Percentiles rank a stretch among this genome's conserved stretches.
These are phyloP conservation scores for Anthoscopus minutus DNA, from an alignment of 2,113 vertebrate genomes.

Conservation along the genomic window DNA sequence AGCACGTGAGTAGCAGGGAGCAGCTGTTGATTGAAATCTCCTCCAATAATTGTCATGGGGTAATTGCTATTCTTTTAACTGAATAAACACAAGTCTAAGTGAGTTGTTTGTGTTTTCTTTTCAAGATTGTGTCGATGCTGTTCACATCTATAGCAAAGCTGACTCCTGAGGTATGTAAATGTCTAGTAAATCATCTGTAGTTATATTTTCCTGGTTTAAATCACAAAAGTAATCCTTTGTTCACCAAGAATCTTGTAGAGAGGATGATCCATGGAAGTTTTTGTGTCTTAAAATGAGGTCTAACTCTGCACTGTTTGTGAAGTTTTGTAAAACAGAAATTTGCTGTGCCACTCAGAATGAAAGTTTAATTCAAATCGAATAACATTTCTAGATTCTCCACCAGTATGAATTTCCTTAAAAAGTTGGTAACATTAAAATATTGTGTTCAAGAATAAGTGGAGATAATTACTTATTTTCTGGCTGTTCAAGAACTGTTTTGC, in stretches of 20 bases:
- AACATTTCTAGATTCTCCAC: not conserved
- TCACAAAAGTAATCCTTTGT: not conserved
- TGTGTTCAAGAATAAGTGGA: not conserved
- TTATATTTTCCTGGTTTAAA: not conserved
- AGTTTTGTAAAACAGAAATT: not conserved
- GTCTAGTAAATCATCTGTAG: not conserved
- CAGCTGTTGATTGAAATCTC: not conserved
- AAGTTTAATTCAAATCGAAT: not conserved
- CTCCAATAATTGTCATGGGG: not conserved
- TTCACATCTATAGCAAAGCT: conserved; percentile 98
- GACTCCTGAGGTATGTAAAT: conserved; percentile 89
- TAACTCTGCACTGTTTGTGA: not conserved
- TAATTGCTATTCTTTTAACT: not conserved
- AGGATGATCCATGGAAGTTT: not conserved
- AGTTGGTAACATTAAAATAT: not conserved
- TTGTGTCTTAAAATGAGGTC: not conserved
- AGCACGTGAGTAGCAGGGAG: conserved; percentile 81
- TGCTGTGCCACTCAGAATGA: not conserved
- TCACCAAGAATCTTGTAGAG: not conserved
- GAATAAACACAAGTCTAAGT: conserved; percentile 29
- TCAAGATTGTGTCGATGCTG: conserved; percentile 97
- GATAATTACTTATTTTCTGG: not conserved
- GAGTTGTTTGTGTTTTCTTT: conserved; percentile 44
- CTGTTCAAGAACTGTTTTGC: not conserved
- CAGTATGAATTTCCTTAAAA: not conserved